These are phyloP conservation scores for Anomalospiza imberbis DNA, from an alignment of 2,797 vertebrate species.

Conservation along the genomic window DNA sequence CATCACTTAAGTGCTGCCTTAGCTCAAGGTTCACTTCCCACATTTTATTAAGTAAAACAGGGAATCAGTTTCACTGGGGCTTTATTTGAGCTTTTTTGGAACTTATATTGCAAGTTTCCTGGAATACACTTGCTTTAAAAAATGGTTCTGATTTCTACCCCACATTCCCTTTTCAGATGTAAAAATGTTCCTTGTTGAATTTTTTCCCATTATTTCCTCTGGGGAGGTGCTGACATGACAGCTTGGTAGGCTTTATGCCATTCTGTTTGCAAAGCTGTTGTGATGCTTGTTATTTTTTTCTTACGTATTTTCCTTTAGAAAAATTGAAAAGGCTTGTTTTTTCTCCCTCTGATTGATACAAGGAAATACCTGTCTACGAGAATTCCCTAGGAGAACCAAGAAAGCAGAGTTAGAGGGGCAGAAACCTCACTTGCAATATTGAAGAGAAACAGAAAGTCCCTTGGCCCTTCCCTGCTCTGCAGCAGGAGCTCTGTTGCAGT, in stretches of 20 bases:
- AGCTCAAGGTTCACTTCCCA: neutral
- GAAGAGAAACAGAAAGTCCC: neutral
- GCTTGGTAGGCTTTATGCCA: neutral
- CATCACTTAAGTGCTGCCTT: neutral
- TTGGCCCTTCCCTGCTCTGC: neutral
- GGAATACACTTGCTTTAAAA: neutral
- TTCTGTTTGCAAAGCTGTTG: slow-evolving; percentile 26
- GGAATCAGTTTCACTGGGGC: neutral
- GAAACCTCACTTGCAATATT: neutral
- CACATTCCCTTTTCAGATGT: neutral
- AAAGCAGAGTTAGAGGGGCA: neutral
- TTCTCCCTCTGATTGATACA: neutral
- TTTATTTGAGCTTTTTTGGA: neutral
- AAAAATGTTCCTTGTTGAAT: neutral
- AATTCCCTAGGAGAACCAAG: neutral
- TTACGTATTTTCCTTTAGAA: neutral
- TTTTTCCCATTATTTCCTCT: neutral
- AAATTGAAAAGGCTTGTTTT: neutral
- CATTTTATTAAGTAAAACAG: neutral
- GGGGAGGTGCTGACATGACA: neutral
- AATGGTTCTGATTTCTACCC: neutral
- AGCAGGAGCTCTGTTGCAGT: neutral
- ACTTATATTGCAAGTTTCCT: neutral
- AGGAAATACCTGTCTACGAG: neutral
- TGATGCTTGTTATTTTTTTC: neutral